Percentiles rank a stretch among this genome's conserved stretches.
Evolutionary conservation across 2,797 vertebrate species (phyloP).

Genomic region (Agapornis canus): DNA sequence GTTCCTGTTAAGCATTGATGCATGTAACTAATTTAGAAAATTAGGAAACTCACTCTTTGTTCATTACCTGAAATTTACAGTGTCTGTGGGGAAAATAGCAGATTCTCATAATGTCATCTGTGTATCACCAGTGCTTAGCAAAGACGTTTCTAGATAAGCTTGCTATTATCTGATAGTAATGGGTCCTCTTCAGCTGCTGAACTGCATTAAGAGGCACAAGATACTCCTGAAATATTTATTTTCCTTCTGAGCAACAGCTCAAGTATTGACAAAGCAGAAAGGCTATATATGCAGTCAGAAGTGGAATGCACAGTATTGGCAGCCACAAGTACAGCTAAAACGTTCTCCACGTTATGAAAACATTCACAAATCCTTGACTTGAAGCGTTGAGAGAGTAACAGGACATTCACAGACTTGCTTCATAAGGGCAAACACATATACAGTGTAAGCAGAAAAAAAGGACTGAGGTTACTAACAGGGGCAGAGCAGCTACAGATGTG

Average conservation of each 20-base stretch:
- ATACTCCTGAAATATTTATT: constrained; percentile 52
- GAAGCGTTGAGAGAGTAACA: neutral
- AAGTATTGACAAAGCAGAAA: constrained; percentile 12
- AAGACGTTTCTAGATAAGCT: neutral
- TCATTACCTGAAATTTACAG: constrained; percentile 32
- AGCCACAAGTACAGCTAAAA: neutral
- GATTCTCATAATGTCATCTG: neutral
- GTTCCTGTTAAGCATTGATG: constrained; percentile 23
- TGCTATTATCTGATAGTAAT: neutral
- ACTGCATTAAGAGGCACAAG: constrained; percentile 15
- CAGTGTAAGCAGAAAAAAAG: neutral
- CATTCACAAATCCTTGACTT: neutral
- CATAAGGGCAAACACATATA: neutral
- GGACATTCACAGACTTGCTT: neutral
- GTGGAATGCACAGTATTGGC: neutral
- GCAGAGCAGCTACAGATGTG: neutral
- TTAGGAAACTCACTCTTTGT: neutral
- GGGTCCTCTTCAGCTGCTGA: neutral
- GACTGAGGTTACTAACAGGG: neutral
- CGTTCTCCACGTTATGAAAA: neutral
- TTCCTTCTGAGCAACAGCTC: constrained; percentile 16
- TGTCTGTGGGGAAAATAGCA: constrained; percentile 22
- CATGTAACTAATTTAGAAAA: constrained; percentile 43
- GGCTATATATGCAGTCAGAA: neutral
- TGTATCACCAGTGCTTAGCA: neutral